Evolutionary conservation across 2,113 vertebrate species (phyloP).

Genomic region (Chaenocephalus aceratus): DNA sequence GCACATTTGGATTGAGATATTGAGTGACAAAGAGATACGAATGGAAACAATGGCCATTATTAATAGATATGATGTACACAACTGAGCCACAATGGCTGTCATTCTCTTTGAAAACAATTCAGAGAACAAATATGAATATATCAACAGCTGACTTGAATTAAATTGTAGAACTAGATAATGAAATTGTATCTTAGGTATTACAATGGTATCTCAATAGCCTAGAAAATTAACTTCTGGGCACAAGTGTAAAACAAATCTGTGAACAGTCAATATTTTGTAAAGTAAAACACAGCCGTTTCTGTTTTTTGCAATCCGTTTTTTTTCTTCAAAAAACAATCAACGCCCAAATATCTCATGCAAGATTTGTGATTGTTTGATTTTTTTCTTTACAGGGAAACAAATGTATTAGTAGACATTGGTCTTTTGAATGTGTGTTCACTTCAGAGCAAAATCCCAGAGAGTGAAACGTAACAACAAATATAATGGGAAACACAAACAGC

Average conservation of each 20-base stretch:
- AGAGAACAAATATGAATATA: background rate
- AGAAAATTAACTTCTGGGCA: conserved; percentile 27
- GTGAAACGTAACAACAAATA: conserved; percentile 52
- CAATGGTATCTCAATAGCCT: conserved; percentile 9
- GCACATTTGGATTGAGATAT: conserved; percentile 79
- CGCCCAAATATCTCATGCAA: conserved; percentile 11
- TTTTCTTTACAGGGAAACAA: conserved; percentile 28
- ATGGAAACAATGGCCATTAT: conserved; percentile 42
- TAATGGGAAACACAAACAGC: conserved; percentile 55
- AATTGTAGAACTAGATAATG: background rate
- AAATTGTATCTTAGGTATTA: conserved; percentile 12
- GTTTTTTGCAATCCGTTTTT: conserved; percentile 24
- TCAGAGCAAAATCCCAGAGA: conserved; percentile 28
- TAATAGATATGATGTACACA: conserved; percentile 26
- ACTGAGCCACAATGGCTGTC: conserved; percentile 18
- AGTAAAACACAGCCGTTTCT: background rate
- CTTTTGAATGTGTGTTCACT: conserved; percentile 19
- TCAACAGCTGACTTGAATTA: background rate
- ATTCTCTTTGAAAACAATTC: background rate
- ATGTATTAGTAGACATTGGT: conserved; percentile 53
- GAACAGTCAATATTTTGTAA: background rate
- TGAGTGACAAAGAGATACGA: conserved; percentile 55
- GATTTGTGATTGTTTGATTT: conserved; percentile 36
- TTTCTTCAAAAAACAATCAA: conserved; percentile 19
- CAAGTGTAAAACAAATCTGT: conserved; percentile 18